Conservation (phyloP, 2,113 vertebrate species). For the Anser cygnoides region DNA sequence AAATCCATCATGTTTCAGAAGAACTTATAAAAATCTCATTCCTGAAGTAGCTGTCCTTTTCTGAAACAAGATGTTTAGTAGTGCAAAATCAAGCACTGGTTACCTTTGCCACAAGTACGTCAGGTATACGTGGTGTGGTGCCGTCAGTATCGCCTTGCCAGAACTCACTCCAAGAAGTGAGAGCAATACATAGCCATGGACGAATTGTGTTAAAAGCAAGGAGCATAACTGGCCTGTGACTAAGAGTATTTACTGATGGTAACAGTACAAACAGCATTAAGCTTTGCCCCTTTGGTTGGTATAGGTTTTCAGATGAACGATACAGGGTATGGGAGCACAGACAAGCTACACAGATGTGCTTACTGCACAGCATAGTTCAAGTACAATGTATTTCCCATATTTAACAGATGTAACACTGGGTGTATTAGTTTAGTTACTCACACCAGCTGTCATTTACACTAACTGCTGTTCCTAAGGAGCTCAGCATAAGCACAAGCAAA, state of each 20-base stretch:
- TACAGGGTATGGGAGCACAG: fast-evolving
- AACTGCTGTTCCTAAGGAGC: background rate
- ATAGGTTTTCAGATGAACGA: background rate
- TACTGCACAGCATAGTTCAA: background rate
- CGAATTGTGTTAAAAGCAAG: background rate
- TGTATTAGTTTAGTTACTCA: background rate
- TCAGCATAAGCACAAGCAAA: background rate
- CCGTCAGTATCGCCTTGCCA: background rate
- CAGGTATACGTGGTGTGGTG: background rate
- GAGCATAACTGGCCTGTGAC: background rate
- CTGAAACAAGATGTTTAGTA: background rate
- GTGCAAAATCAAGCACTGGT: background rate
- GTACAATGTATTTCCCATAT: background rate
- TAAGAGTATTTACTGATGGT: background rate
- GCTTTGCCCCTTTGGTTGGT: background rate
- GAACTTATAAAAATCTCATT: background rate
- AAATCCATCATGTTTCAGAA: background rate
- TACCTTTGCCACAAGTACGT: background rate
- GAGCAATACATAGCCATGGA: background rate
- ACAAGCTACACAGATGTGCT: fast-evolving
- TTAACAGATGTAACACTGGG: background rate
- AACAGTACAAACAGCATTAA: background rate
- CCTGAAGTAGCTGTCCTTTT: background rate
- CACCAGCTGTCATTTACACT: background rate
- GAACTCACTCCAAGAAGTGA: background rate